phyloP scores from a whole-genome alignment of 2,797 vertebrate species.

The Sebastes oblongus region DNA sequence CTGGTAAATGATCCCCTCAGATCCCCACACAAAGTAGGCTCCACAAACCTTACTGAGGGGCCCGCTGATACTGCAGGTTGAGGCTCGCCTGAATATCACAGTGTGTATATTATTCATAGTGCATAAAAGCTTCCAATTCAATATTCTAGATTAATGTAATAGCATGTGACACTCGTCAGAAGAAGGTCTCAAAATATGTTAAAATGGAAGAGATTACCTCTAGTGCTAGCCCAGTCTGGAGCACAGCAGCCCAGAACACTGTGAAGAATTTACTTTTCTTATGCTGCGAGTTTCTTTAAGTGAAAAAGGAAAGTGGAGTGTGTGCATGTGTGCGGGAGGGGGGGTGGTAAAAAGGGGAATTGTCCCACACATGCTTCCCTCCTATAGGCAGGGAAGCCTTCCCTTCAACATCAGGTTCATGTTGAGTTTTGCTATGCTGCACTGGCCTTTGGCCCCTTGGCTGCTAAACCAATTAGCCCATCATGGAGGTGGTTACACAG shows the following conservation, averaged over 20 bases:
- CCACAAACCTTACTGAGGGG: constrained; percentile 65
- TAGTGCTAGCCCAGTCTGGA: constrained; percentile 40
- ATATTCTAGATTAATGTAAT: constrained; percentile 77
- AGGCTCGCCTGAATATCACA: constrained; percentile 66
- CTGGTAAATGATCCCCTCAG: constrained; percentile 79
- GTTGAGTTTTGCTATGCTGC: constrained; percentile 82
- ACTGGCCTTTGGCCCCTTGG: constrained; percentile 80
- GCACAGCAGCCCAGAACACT: constrained; percentile 43
- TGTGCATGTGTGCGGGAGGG: neutral
- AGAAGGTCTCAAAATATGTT: constrained; percentile 69
- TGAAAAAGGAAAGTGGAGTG: constrained; percentile 51
- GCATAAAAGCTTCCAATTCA: constrained; percentile 76
- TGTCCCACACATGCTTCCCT: constrained; percentile 77
- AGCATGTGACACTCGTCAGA: constrained; percentile 73
- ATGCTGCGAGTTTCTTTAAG: constrained; percentile 53
- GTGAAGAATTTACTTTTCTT: constrained; percentile 65
- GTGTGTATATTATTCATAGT: constrained; percentile 71
- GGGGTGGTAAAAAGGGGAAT: constrained; percentile 51
- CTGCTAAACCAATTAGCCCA: constrained; percentile 87
- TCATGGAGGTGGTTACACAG: constrained; percentile 80
- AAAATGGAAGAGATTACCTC: constrained; percentile 69
- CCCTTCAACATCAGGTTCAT: constrained; percentile 84
- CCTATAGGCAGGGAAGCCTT: constrained; percentile 64
- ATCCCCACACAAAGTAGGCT: constrained; percentile 75
- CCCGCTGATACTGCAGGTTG: constrained; percentile 70